A percentile compares a stretch with the other conserved stretches of the same genome.
Conservation (phyloP, 2,888 invertebrate species). For the Nomada ruficornis region DNA sequence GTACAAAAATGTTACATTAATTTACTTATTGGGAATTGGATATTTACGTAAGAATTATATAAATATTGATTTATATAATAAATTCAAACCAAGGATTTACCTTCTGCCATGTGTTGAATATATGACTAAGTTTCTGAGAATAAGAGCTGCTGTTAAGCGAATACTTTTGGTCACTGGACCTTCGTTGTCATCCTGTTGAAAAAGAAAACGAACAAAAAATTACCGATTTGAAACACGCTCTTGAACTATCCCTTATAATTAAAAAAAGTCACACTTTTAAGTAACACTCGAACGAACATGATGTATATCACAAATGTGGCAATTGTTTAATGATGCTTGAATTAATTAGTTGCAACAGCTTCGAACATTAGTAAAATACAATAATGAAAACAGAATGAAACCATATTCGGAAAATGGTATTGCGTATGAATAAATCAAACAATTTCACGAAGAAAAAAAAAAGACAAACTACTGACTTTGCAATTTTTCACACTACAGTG, state of each 20-base stretch:
- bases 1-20: no score
- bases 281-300: slow-evolving; percentile 63
- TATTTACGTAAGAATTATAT: neutral
- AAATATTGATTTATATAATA: neutral
- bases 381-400: slow-evolving; percentile 27
- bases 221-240: neutral
- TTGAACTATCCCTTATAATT: slow-evolving; percentile 3
- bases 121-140: slow-evolving; percentile 98
- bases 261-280: slow-evolving; percentile 47
- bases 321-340: slow-evolving; percentile 34
- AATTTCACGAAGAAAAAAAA: neutral
- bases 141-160: slow-evolving; percentile 97
- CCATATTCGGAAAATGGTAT: slow-evolving; percentile 19
- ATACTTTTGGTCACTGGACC: slow-evolving; percentile 99
- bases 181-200: slow-evolving; percentile 96
- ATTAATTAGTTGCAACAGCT: slow-evolving; percentile 51
- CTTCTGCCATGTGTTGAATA: slow-evolving; percentile 96
- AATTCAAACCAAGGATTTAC: slow-evolving; percentile 85
- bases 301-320: slow-evolving; percentile 41
- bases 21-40: neutral
- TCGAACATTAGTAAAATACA: slow-evolving; percentile 52
- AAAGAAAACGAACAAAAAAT: slow-evolving; percentile 62
- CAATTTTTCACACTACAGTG: slow-evolving; percentile 14
- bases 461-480: neutral
- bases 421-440: neutral